Evolutionary conservation across 2,888 invertebrate genomes (phyloP), one percentile per base, ranked within the genome.

Genomic region (Hirtodrosophila alboralis): DNA sequence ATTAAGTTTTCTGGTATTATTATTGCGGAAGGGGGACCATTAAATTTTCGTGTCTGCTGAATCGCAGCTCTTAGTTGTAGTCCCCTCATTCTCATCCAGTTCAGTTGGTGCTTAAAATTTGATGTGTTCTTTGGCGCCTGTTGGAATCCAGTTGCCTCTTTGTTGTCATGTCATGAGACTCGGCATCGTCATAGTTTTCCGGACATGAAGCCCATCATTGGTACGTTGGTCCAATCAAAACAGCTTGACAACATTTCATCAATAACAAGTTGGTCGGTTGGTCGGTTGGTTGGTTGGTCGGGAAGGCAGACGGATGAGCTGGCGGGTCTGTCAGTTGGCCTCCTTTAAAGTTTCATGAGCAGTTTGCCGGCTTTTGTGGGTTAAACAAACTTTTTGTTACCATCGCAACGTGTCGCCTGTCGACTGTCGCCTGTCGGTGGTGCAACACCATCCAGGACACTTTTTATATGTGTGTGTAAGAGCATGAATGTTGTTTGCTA

Each of bases 221-320:
- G 53, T 40, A 23, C 16, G 40, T 31, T 12, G 43, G 45, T 23
- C 36, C 63, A 68, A 65, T 76, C 74, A 68, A 60, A 64, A 66
- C 64, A 66, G 64, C 64, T 66, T 68, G 78, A 75, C 75, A 84
- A 68, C 67, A 71, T 81, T 84, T 64, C 81, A 83, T 83, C 84
- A 84, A 83, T 83, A 76, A 63, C 44, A 48, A 37, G 66, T 40
- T 40, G n/a, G 49, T 43, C 41, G 41, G 43, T 34, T 58, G 34
- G 27, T 6, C 30, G 3, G 2, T 6, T 10, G 10, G 18, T 6
- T 2, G 14, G 66, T 40, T 40, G n/a, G 49, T 43, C 41, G 41
- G 43, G 37, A 62, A 38, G 27, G 8, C 30, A 3, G 2, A 8
- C 13, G 10, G 18, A 6, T 2, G 14, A 1, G 6, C 4, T n/a